Conservation (phyloP, 1,140 invertebrate genomes). For the Trachelipus rathkii region DNA sequence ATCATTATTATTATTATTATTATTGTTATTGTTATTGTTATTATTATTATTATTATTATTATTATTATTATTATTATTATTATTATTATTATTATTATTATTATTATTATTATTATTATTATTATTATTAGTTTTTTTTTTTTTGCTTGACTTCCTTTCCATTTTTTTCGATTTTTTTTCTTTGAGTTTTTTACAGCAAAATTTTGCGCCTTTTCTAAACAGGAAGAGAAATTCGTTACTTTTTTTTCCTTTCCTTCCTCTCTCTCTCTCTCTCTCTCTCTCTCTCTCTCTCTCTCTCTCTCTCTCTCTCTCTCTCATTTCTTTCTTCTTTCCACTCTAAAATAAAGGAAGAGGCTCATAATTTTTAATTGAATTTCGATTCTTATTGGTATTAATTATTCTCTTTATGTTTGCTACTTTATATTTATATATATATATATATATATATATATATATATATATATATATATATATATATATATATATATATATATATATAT, state of each 20-base stretch:
- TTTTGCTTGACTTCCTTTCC: not conserved
- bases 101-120: not conserved
- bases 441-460: slow-evolving; percentile 10
- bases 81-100: not conserved
- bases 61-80: not conserved
- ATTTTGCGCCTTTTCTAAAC: not conserved
- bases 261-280: slow-evolving; percentile 5
- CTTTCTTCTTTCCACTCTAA: not conserved
- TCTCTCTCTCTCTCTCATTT: not conserved
- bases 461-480: slow-evolving; percentile 15
- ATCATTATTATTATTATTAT: not conserved
- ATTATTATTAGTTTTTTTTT: not conserved
- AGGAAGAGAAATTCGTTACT: slow-evolving; percentile 10
- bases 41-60: not conserved
- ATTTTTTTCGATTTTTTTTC: not conserved
- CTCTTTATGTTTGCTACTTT: too few relatives aligned
- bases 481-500: slow-evolving; percentile 15
- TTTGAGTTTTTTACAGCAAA: not conserved
- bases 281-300: not conserved
- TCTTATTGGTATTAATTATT: not conserved
- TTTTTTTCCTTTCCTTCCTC: not conserved
- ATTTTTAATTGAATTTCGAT: not conserved
- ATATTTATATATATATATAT: not conserved
- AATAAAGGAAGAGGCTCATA: too few relatives aligned
- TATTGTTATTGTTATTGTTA: not conserved